These are phyloP conservation scores for Mythimna loreyi DNA, from an alignment of 2,888 invertebrate species.

Conservation along the genomic window DNA sequence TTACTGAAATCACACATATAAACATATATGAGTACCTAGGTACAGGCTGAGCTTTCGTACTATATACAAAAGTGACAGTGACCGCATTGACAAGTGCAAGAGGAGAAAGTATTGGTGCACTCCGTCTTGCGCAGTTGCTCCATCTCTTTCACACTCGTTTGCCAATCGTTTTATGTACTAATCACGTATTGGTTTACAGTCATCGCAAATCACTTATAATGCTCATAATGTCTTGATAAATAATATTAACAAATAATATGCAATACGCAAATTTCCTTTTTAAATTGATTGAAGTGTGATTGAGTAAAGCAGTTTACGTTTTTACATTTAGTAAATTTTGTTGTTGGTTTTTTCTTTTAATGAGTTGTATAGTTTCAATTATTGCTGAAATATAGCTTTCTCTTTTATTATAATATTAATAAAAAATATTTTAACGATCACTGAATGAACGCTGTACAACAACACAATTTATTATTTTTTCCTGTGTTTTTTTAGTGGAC, in stretches of 20 bases:
- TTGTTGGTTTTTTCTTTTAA: too few species aligned
- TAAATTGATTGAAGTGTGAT: slow-evolving; percentile 9
- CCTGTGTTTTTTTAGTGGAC: too few species aligned
- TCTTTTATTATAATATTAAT: too few species aligned
- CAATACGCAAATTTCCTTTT: slow-evolving; percentile 18
- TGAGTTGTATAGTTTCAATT: too few species aligned
- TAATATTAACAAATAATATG: slow-evolving; percentile 8
- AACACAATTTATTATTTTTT: too few species aligned
- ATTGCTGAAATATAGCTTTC: not conserved
- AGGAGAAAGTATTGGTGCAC: slow-evolving; percentile 62
- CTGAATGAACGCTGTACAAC: too few species aligned
- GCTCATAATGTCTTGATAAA: not conserved
- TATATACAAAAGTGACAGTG: slow-evolving; percentile 73
- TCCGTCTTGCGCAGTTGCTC: slow-evolving; percentile 53
- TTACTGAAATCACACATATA: not conserved
- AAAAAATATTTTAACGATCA: too few species aligned
- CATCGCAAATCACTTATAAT: slow-evolving; percentile 14
- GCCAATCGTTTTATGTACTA: slow-evolving; percentile 34
- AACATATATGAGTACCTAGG: not conserved
- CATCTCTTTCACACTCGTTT: slow-evolving; percentile 57
- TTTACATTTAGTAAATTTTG: not conserved
- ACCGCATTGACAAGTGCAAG: slow-evolving; percentile 74
- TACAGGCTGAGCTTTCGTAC: slow-evolving; percentile 39
- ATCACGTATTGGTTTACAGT: slow-evolving; percentile 8
- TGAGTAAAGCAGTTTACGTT: not conserved